These are phyloP conservation scores for Struthidea cinerea DNA, from an alignment of 2,113 vertebrate species.

Conservation along the genomic window DNA sequence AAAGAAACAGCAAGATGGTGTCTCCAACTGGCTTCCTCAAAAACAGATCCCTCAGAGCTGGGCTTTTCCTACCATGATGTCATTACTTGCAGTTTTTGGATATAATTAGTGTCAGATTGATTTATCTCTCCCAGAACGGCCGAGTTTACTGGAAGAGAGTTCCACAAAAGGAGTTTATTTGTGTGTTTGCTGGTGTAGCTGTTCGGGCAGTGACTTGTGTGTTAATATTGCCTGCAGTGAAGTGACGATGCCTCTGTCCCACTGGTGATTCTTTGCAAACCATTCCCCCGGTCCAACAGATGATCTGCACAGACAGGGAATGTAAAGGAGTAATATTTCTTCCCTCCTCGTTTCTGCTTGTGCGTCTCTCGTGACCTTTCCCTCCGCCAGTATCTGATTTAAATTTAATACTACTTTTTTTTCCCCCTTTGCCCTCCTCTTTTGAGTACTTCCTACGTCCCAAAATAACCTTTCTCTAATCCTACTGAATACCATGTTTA, in stretches of 20 bases:
- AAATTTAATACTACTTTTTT: neutral
- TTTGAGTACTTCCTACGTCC: neutral
- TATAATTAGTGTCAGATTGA: neutral
- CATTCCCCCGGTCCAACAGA: neutral
- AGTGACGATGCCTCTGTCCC: neutral
- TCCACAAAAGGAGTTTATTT: neutral
- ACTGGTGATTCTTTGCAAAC: neutral
- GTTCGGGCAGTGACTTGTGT: neutral
- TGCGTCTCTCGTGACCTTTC: neutral
- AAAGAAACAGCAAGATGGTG: neutral
- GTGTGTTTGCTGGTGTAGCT: neutral
- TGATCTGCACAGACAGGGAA: neutral
- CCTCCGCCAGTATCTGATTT: neutral
- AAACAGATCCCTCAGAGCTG: neutral
- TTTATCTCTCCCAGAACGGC: neutral
- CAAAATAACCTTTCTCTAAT: constrained; percentile 28
- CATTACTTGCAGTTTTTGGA: neutral
- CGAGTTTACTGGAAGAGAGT: neutral
- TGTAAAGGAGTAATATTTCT: neutral
- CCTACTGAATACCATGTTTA: constrained; percentile 6
- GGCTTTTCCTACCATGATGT: neutral
- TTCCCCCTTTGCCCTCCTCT: neutral
- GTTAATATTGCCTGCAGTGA: neutral
- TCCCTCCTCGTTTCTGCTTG: neutral
- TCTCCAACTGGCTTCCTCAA: neutral